Conservation (phyloP, 2,888 invertebrate genomes). For the Diadromus collaris region DNA sequence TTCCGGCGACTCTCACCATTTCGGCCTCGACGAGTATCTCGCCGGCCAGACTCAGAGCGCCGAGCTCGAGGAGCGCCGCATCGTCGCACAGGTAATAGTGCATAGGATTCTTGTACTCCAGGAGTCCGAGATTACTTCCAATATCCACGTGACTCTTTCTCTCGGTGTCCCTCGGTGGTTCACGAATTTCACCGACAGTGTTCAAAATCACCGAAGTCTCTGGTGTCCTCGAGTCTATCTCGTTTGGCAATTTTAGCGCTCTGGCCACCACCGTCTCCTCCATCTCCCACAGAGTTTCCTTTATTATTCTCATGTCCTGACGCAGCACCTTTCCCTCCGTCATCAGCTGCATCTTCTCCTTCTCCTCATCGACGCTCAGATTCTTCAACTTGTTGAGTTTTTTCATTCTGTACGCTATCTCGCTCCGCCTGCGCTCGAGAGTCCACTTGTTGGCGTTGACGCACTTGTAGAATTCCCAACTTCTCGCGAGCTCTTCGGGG, state of each 20-base stretch:
- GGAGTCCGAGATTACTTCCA: constrained; percentile 81
- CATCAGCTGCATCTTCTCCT: constrained; percentile 82
- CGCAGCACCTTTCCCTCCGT: constrained; percentile 82
- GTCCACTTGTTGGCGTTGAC: constrained; percentile 81
- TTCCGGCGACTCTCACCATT: constrained; percentile 87
- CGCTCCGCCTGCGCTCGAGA: constrained; percentile 82
- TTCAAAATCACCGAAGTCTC: constrained; percentile 61
- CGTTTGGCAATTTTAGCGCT: constrained; percentile 87
- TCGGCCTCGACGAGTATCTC: constrained; percentile 80
- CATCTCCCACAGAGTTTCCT: constrained; percentile 85
- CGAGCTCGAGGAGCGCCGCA: constrained; percentile 87
- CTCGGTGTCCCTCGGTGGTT: constrained; percentile 20
- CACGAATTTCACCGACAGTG: constrained; percentile 60
- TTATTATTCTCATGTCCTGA: constrained; percentile 85
- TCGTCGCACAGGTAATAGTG: constrained; percentile 85
- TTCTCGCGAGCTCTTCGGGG: constrained; percentile 82
- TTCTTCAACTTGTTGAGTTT: constrained; percentile 71
- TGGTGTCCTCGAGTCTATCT: constrained; percentile 85
- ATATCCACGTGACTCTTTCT: constrained; percentile 81
- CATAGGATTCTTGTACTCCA: constrained; percentile 83
- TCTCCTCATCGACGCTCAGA: constrained; percentile 73
- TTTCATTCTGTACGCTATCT: constrained; percentile 81
- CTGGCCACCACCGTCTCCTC: constrained; percentile 86
- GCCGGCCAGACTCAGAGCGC: constrained; percentile 80
- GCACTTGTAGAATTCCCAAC: constrained; percentile 85